phyloP scores from a whole-genome alignment of 2,797 vertebrate species.

The Podarcis lilfordi region DNA sequence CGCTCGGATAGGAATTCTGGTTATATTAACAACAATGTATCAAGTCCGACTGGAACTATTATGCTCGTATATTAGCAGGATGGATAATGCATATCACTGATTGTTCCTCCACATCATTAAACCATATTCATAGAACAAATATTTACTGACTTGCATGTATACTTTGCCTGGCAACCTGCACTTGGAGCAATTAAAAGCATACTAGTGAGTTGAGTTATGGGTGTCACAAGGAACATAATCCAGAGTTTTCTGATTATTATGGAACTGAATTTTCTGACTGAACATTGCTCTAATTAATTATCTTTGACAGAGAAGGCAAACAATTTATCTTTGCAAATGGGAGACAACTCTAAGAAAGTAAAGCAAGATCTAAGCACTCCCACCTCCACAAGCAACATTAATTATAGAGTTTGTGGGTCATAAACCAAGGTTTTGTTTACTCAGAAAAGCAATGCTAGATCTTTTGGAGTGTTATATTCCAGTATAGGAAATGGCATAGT shows the following conservation, averaged over 20 bases:
- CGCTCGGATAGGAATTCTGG: conserved; percentile 24
- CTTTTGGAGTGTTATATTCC: neutral
- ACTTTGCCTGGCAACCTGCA: conserved; percentile 1
- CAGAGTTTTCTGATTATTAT: conserved; percentile 13
- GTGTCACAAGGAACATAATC: neutral
- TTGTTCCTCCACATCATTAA: neutral
- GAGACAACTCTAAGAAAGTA: neutral
- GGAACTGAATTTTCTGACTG: conserved; percentile 23
- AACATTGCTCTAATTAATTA: neutral
- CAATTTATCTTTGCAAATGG: neutral
- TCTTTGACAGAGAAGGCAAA: conserved; percentile 1
- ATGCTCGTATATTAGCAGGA: fast-evolving
- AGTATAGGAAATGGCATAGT: neutral
- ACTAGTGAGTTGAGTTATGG: neutral
- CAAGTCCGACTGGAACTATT: neutral
- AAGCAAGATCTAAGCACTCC: neutral
- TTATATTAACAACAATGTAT: conserved; percentile 1
- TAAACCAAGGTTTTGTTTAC: neutral
- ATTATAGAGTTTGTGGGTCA: neutral
- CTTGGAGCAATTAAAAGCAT: conserved; percentile 14
- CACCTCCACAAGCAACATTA: neutral
- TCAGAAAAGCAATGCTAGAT: neutral
- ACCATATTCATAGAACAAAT: neutral
- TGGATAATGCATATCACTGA: neutral
- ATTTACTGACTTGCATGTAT: neutral